Conservation (phyloP, 2,113 vertebrate species). For the Thomomys bottae region DNA sequence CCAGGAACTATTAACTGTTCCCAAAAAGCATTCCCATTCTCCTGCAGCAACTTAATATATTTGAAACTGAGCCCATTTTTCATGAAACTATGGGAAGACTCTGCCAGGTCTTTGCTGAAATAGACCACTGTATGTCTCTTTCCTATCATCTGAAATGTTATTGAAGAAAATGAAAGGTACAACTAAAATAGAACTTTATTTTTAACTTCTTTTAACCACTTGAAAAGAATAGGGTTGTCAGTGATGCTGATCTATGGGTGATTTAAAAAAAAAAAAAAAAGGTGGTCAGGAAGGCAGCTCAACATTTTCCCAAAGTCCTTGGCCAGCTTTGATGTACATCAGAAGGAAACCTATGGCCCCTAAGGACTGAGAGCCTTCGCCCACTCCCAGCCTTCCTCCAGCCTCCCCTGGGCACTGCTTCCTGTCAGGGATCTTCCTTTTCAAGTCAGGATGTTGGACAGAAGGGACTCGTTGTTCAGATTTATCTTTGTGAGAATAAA, state of each 20-base stretch:
- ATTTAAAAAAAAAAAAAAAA: conserved; percentile 45
- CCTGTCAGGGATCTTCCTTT: conserved; percentile 37
- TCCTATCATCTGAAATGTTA: conserved; percentile 73
- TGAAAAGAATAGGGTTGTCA: conserved; percentile 68
- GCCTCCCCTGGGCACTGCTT: background rate
- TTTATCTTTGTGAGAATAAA: conserved; percentile 19
- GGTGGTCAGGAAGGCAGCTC: conserved; percentile 65
- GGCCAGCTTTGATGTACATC: conserved; percentile 72
- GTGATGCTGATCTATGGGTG: conserved; percentile 66
- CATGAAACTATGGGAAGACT: conserved; percentile 69
- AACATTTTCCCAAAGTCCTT: conserved; percentile 70
- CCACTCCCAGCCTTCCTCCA: conserved; percentile 12
- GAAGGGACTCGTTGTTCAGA: background rate
- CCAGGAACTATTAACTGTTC: conserved; percentile 59
- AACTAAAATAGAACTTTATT: conserved; percentile 81
- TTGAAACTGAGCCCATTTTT: conserved; percentile 69
- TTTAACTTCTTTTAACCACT: conserved; percentile 79
- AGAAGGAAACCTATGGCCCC: conserved; percentile 50
- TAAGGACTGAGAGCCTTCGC: conserved; percentile 43
- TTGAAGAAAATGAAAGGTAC: conserved; percentile 80
- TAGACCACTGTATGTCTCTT: conserved; percentile 69
- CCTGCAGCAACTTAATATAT: conserved; percentile 63
- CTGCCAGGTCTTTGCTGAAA: conserved; percentile 66
- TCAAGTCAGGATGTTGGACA: conserved; percentile 7
- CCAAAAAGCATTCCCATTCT: conserved; percentile 66